Evolutionary conservation across 2,797 vertebrate species (phyloP).

Genomic region (Ctenopoma kingsleyae): DNA sequence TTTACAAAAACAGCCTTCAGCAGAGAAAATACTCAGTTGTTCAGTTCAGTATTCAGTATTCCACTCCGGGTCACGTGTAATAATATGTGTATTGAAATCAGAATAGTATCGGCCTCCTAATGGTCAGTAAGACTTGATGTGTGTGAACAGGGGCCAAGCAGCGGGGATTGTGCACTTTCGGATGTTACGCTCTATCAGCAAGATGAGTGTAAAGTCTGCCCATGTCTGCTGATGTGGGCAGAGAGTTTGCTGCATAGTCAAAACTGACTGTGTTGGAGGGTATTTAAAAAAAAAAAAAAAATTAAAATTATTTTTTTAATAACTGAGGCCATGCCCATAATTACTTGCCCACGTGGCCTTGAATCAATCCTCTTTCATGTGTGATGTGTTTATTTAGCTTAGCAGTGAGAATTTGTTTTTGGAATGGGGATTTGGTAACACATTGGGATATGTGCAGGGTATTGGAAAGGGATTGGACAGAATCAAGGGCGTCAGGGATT

Average conservation of each 20-base stretch:
- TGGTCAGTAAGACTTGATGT: slow-evolving; percentile 46
- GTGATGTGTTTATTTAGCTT: slow-evolving; percentile 77
- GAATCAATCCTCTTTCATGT: slow-evolving; percentile 77
- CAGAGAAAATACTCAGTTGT: slow-evolving; percentile 16
- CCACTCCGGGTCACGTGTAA: slow-evolving; percentile 3
- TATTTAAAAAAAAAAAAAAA: slow-evolving; percentile 8
- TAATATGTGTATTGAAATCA: slow-evolving; percentile 29
- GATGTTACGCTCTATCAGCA: slow-evolving; percentile 77
- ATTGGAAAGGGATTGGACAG: slow-evolving; percentile 70
- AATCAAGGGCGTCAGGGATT: slow-evolving; percentile 70
- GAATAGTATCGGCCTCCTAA: slow-evolving; percentile 28
- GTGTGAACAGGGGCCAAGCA: slow-evolving; percentile 30
- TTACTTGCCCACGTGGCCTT: slow-evolving; percentile 73
- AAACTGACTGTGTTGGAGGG: slow-evolving; percentile 68
- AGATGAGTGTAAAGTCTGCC: slow-evolving; percentile 75
- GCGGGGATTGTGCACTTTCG: slow-evolving; percentile 57
- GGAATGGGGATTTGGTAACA: slow-evolving; percentile 64
- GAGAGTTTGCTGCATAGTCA: slow-evolving; percentile 75
- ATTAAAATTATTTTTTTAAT: slow-evolving; percentile 9
- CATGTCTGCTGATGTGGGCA: slow-evolving; percentile 76
- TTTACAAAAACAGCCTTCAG: slow-evolving; percentile 24
- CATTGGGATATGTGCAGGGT: slow-evolving; percentile 64
- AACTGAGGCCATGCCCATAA: slow-evolving; percentile 70
- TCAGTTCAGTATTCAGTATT: slow-evolving; percentile 24
- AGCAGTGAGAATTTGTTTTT: slow-evolving; percentile 59